phyloP scores from a whole-genome alignment of 2,797 vertebrate species.

The Morus bassanus region DNA sequence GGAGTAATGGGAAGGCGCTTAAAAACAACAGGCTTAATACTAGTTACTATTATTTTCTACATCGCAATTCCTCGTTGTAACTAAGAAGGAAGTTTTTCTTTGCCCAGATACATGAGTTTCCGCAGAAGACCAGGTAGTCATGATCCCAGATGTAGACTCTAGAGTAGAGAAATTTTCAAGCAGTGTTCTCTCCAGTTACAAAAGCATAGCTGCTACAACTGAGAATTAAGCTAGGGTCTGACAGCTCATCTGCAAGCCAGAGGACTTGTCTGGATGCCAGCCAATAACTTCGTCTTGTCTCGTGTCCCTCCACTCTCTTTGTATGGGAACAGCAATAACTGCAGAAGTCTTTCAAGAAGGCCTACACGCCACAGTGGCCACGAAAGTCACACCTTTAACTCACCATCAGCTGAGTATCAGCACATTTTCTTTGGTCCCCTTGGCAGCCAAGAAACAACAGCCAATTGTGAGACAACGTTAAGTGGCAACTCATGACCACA shows the following conservation, averaged over 20 bases:
- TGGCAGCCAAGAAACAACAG: background rate
- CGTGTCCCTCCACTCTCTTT: background rate
- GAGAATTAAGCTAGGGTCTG: background rate
- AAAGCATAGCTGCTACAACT: background rate
- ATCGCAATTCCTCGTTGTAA: rapidly evolving
- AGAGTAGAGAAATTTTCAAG: background rate
- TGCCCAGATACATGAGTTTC: background rate
- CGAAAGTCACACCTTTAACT: background rate
- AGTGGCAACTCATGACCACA: background rate
- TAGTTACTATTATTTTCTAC: background rate
- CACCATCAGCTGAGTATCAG: background rate
- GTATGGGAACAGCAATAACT: background rate
- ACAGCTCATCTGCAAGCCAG: background rate
- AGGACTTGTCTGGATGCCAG: background rate
- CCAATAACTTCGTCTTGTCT: background rate
- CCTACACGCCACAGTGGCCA: background rate
- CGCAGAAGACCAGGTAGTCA: background rate
- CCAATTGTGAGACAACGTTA: background rate
- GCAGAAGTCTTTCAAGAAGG: background rate
- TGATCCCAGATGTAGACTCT: background rate
- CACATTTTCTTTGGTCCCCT: background rate
- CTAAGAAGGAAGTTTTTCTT: background rate
- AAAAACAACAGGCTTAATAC: background rate
- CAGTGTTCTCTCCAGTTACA: background rate
- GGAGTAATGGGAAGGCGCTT: background rate